A percentile compares a stretch with the other conserved stretches of the same genome.
These are phyloP conservation scores for Triplophysa rosa DNA, from an alignment of 2,113 vertebrate genomes.

Conservation along the genomic window DNA sequence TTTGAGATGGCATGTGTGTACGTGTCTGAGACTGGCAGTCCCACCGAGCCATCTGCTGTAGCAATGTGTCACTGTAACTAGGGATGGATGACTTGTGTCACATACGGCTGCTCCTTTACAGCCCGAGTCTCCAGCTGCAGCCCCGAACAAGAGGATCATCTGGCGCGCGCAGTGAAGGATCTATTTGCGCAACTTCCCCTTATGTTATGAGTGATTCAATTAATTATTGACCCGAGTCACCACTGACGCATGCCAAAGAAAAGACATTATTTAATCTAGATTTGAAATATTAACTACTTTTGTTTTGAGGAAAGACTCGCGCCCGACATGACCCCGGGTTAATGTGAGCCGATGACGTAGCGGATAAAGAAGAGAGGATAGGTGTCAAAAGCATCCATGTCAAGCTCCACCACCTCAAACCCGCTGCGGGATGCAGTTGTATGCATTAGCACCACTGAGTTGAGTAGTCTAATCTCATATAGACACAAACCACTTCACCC, in stretches of 20 bases:
- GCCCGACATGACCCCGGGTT: background rate
- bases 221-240: background rate
- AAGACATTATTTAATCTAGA: too few species aligned
- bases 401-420: background rate
- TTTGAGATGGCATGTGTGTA: constrained; percentile 4
- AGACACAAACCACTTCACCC: background rate
- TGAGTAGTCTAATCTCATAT: background rate
- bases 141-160: background rate
- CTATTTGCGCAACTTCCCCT: background rate
- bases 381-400: background rate
- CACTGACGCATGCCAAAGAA: too few species aligned
- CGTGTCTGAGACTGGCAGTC: constrained; percentile 12
- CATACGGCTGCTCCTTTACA: constrained; percentile 25
- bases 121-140: constrained; percentile 14
- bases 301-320: too few species aligned
- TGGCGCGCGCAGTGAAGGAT: background rate
- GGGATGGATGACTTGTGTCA: constrained; percentile 25
- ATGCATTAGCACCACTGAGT: background rate
- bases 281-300: too few species aligned
- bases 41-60: constrained; percentile 24
- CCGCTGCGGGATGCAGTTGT: background rate
- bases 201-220: too few species aligned
- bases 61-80: constrained; percentile 31
- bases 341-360: background rate
- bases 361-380: background rate